Conservation (phyloP, 2,888 invertebrate genomes). For the Rotaria macrura region DNA sequence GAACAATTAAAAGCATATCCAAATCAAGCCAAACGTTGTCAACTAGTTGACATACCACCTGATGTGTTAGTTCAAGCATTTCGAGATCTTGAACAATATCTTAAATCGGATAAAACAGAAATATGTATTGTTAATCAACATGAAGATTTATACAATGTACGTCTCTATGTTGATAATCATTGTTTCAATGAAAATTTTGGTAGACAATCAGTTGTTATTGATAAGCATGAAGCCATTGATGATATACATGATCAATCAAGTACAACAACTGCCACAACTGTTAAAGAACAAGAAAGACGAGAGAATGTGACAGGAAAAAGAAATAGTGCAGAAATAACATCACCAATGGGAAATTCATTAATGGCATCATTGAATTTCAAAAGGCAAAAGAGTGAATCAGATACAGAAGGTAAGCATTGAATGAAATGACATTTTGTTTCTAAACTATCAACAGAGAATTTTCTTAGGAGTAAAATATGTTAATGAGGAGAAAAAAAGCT, state of each 20-base stretch:
- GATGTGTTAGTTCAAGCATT: neutral
- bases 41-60: neutral
- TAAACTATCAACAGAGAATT: too few relatives aligned
- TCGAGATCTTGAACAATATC: neutral
- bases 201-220: neutral
- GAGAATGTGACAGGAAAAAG: neutral
- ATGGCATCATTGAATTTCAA: neutral
- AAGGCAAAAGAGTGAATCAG: neutral
- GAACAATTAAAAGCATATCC: neutral
- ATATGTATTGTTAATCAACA: neutral
- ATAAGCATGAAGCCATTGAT: neutral
- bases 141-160: neutral
- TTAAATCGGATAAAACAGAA: neutral
- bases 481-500: too few relatives aligned
- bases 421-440: too few relatives aligned
- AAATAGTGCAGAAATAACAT: neutral
- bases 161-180: neutral
- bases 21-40: neutral
- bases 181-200: neutral
- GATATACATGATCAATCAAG: neutral
- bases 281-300: neutral
- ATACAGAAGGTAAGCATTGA: neutral
- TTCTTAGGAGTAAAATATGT: too few relatives aligned
- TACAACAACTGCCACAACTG: neutral
- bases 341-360: neutral